Percentiles rank a stretch among this genome's conserved stretches.
phyloP scores from a whole-genome alignment of 2,797 vertebrate genomes.

The Meriones psammophilus region DNA sequence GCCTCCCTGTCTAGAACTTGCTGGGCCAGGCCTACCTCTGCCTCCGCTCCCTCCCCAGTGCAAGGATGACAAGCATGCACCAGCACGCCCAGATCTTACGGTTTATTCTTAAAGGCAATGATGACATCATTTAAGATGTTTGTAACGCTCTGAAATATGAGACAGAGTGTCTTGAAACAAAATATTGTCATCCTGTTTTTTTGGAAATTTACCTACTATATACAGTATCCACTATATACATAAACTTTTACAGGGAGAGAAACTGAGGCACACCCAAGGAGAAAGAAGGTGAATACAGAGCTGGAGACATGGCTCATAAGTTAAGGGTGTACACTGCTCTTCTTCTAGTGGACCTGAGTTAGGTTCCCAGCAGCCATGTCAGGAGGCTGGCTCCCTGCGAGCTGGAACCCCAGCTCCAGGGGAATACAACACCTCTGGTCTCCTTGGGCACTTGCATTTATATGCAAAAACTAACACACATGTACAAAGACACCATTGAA shows the following conservation, averaged over 20 bases:
- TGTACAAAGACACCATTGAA: not conserved
- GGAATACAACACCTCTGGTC: not conserved
- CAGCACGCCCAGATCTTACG: not conserved
- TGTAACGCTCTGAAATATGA: not conserved
- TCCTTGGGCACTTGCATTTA: not conserved
- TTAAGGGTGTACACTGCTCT: not conserved
- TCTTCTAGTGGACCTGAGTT: not conserved
- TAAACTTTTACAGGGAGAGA: not conserved
- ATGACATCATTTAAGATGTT: not conserved
- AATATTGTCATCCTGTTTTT: rapidly evolving
- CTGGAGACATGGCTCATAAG: not conserved
- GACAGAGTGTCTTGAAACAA: not conserved
- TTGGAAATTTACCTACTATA: not conserved
- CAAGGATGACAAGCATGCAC: not conserved
- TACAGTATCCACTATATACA: not conserved
- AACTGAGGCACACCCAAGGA: not conserved
- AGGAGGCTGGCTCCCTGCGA: not conserved
- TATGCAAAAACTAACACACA: not conserved
- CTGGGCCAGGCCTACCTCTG: not conserved
- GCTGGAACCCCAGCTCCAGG: no score
- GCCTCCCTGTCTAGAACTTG: not conserved
- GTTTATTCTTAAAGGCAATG: no score
- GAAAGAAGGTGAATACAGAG: not conserved
- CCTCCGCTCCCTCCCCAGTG: not conserved
- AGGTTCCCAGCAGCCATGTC: not conserved